phyloP scores from a whole-genome alignment of 2,113 vertebrate genomes.

The Calonectris borealis region DNA sequence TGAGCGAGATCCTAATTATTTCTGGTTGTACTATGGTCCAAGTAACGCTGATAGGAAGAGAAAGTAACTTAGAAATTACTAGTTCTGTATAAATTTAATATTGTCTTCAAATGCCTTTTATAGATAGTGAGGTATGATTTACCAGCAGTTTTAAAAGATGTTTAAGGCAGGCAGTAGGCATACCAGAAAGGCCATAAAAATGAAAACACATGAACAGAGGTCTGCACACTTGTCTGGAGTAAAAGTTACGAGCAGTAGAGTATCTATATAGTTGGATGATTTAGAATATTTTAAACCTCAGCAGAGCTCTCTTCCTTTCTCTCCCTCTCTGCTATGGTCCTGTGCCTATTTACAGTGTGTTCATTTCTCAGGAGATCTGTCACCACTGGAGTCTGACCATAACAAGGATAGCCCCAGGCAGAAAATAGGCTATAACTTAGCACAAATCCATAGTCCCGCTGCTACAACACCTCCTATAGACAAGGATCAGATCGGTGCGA shows the following conservation, averaged over 20 bases:
- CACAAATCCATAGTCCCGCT: background rate
- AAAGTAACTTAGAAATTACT: background rate
- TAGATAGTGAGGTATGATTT: background rate
- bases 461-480: background rate
- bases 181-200: constrained; percentile 40
- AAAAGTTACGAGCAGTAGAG: constrained; percentile 13
- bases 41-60: background rate
- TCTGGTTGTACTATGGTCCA: background rate
- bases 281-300: constrained; percentile 36
- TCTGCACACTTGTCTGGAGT: constrained; percentile 25
- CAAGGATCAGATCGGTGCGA: background rate
- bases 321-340: background rate
- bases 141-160: constrained; percentile 1
- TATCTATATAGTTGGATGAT: constrained; percentile 20
- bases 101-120: background rate
- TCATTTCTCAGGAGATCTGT: background rate
- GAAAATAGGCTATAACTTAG: constrained; percentile 6
- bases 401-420: background rate
- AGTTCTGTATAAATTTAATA: background rate
- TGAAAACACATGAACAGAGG: background rate
- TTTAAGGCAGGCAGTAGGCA: constrained; percentile 26
- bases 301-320: background rate
- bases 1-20: background rate
- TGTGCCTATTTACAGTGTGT: background rate
- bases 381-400: background rate